phyloP scores from a whole-genome alignment of 2,888 invertebrate genomes.

The Calephelis perditalis region DNA sequence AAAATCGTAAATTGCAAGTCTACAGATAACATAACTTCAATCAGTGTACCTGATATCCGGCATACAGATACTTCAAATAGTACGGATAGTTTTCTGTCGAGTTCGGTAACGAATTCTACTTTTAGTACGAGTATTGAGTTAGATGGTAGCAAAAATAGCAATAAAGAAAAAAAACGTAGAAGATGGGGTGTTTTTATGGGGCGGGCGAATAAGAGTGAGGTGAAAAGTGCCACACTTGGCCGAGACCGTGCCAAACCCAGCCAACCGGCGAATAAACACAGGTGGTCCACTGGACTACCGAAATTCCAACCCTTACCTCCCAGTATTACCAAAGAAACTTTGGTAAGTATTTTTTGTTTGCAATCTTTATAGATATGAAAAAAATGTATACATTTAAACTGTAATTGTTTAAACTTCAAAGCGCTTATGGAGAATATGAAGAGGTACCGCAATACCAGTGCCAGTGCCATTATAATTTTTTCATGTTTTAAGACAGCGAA shows the following conservation, averaged over 20 bases:
- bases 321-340: constrained; percentile 87
- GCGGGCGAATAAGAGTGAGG: constrained; percentile 77
- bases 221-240: constrained; percentile 83
- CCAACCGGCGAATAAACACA: constrained; percentile 58
- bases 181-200: constrained; percentile 85
- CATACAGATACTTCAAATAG: constrained; percentile 36
- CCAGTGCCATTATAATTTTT: no score
- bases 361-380: background rate
- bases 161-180: constrained; percentile 80
- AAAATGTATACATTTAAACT: background rate
- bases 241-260: constrained; percentile 79
- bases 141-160: constrained; percentile 45
- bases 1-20: constrained; percentile 50
- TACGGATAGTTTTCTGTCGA: constrained; percentile 46
- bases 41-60: constrained; percentile 46
- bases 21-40: constrained; percentile 61
- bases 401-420: background rate
- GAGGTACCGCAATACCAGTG: no score
- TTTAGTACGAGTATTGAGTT: constrained; percentile 52
- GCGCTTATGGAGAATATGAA: no score
- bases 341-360: constrained; percentile 71
- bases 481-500: no score
- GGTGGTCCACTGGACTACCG: constrained; percentile 86
- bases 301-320: constrained; percentile 85
- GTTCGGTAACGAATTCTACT: constrained; percentile 48